Evolutionary conservation across 2,113 vertebrate species (phyloP).

Genomic region (Hypocryptadius cinnamomeus): DNA sequence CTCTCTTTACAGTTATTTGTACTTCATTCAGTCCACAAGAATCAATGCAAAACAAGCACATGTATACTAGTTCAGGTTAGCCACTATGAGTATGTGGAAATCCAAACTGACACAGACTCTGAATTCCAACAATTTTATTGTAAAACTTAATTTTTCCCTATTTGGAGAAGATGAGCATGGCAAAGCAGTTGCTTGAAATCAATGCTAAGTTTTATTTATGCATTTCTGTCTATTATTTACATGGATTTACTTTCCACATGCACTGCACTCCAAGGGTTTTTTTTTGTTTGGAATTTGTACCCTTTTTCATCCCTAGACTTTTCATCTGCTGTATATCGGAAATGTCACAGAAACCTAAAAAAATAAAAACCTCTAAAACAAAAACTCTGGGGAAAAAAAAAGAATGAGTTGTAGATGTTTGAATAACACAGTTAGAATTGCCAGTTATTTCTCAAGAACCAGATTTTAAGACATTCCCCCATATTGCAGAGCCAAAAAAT

Average conservation of each 20-base stretch:
- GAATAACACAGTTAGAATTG: neutral
- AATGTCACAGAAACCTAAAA: neutral
- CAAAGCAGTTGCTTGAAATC: neutral
- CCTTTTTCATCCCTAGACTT: neutral
- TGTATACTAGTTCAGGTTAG: fast-evolving
- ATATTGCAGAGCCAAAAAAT: neutral
- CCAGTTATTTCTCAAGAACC: neutral
- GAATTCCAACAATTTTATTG: neutral
- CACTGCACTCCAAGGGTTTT: fast-evolving
- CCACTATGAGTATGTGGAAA: no score
- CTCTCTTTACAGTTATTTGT: neutral
- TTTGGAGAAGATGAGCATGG: neutral
- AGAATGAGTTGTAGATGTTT: neutral
- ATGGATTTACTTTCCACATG: neutral
- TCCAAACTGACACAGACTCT: neutral
- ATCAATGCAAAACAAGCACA: neutral
- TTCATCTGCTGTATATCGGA: neutral
- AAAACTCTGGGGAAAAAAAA: neutral
- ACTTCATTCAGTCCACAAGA: neutral
- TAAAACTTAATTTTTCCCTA: neutral
- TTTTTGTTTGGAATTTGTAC: fast-evolving
- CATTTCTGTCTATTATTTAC: neutral
- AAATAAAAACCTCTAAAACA: neutral
- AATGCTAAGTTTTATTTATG: neutral
- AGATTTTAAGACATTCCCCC: neutral